Base-by-base conservation (phyloP, 2,888 invertebrate species). In the Melieria picta region DNA sequence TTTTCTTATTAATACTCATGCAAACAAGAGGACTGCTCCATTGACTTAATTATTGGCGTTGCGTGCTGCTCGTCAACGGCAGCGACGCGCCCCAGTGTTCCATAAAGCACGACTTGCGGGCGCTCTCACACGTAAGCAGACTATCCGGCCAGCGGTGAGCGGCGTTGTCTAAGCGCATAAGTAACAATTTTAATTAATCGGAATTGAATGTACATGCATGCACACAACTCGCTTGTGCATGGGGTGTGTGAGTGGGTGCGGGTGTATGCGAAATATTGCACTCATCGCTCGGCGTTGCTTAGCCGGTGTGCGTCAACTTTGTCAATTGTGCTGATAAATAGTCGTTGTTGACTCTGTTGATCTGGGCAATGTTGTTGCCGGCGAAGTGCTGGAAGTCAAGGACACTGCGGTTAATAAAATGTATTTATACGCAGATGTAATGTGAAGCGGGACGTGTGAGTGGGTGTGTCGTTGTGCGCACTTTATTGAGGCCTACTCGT, bases 121-220 rank as follows among this genome's bases (percentile, higher is more conserved):
- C 56, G 47, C n/a, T 56, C 55, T 60, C 10, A 30, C 58, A 71
- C 11, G 46, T 46, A 46, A 16, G 43, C 61, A 30, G 11, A 30
- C 4, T 30, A 42, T 30, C 58, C 30, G 16, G 30, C 42, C 43
- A 60, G 6, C 7, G 6, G 47, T 16, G 48, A 57, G 45, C 3
- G 2, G 30, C 30, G 30, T 30, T 30, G 30, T 2, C 30, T 30
- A 30, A 30, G 30, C 30, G 30, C 30, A 30, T 67, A 62, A 30
- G 48, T 47, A 69, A 70, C 63, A 69, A 55, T 71, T 78, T 78
- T 77, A 78, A 78, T 78, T 78, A 78, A 78, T 77, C 78, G 69
- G 56, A 72, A 72, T 72, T 72, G 72, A 65, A 69, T 42, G 30
- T 67, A 30, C 30, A 30, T 30, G 3, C 30, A 30, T 30, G 2